Percentiles rank a stretch among this genome's conserved stretches.
Evolutionary conservation across 1,140 invertebrate genomes (phyloP).

Genomic region (Coelopa frigida): DNA sequence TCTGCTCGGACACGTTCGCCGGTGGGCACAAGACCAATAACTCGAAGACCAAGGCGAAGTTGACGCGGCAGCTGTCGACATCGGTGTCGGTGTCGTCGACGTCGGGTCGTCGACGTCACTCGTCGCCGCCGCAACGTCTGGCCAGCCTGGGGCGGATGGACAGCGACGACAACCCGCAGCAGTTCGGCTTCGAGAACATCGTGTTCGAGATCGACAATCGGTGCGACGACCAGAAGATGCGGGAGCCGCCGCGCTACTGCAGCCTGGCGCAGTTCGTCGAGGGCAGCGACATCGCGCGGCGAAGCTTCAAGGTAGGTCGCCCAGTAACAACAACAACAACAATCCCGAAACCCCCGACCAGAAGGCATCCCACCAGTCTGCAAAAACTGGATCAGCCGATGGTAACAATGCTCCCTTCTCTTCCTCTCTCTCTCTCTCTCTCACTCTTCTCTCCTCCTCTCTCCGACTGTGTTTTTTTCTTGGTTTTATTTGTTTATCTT

Average conservation of each 20-base stretch:
- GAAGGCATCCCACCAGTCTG: too few species aligned
- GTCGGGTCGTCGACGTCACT: slow-evolving; percentile 44
- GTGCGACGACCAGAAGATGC: slow-evolving; percentile 48
- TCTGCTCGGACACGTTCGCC: slow-evolving; percentile 50
- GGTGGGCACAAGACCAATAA: slow-evolving; percentile 20
- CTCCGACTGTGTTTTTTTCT: neutral
- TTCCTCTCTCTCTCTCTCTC: neutral
- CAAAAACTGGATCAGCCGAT: too few species aligned
- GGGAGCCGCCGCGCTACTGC: slow-evolving; percentile 56
- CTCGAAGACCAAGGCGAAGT: slow-evolving; percentile 43
- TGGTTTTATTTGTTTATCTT: neutral
- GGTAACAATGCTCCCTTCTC: too few species aligned
- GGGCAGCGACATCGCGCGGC: slow-evolving; percentile 68
- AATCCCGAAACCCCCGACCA: too few species aligned
- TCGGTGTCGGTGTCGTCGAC: slow-evolving; percentile 37
- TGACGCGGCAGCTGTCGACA: slow-evolving; percentile 22
- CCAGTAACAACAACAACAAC: too few species aligned
- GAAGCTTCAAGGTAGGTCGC: slow-evolving; percentile 58
- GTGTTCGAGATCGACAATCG: slow-evolving; percentile 55
- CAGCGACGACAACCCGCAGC: slow-evolving; percentile 48
- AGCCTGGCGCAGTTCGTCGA: slow-evolving; percentile 47
- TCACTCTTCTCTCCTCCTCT: neutral
- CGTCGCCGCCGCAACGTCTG: slow-evolving; percentile 30
- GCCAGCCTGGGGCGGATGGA: slow-evolving; percentile 30
- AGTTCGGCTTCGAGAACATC: slow-evolving; percentile 61